These are phyloP conservation scores for Urophycis tenuis DNA, from an alignment of 2,797 vertebrate species.

Conservation along the genomic window DNA sequence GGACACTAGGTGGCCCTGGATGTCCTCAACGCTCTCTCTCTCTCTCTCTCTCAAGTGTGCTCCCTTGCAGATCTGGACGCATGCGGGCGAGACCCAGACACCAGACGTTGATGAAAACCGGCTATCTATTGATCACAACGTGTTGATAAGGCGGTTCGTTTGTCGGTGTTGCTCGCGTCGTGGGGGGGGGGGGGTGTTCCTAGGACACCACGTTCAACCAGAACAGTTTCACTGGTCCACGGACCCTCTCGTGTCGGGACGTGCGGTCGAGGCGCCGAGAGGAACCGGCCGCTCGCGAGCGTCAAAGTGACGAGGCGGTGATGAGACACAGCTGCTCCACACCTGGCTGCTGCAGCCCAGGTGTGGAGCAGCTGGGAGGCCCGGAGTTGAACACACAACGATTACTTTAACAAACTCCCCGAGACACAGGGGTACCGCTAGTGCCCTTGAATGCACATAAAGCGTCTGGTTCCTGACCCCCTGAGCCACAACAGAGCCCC, in stretches of 20 bases:
- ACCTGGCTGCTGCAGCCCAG: constrained; percentile 37
- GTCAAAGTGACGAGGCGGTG: constrained; percentile 29
- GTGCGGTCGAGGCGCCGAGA: background rate
- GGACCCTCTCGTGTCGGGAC: background rate
- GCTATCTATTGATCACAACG: background rate
- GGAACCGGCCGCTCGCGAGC: background rate
- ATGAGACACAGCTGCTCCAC: constrained; percentile 59
- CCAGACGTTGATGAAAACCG: background rate
- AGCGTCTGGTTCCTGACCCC: constrained; percentile 37
- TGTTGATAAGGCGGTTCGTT: background rate
- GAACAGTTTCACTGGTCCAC: background rate
- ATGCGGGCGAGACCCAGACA: background rate
- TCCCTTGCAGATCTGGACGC: background rate
- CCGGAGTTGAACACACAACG: constrained; percentile 56
- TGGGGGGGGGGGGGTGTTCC: too few species aligned
- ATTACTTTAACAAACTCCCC: constrained; percentile 39
- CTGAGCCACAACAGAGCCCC: constrained; percentile 36
- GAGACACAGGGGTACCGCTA: constrained; percentile 28
- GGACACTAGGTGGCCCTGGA: background rate
- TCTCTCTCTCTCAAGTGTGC: too few species aligned
- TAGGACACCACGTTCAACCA: background rate
- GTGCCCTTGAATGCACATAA: constrained; percentile 38
- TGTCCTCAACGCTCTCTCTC: background rate
- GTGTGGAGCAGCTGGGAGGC: constrained; percentile 36
- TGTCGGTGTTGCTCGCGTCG: background rate